A percentile compares a stretch with the other conserved stretches of the same genome.
Conservation (phyloP, 2,797 vertebrate genomes). For the Sebastes taczanowskii region DNA sequence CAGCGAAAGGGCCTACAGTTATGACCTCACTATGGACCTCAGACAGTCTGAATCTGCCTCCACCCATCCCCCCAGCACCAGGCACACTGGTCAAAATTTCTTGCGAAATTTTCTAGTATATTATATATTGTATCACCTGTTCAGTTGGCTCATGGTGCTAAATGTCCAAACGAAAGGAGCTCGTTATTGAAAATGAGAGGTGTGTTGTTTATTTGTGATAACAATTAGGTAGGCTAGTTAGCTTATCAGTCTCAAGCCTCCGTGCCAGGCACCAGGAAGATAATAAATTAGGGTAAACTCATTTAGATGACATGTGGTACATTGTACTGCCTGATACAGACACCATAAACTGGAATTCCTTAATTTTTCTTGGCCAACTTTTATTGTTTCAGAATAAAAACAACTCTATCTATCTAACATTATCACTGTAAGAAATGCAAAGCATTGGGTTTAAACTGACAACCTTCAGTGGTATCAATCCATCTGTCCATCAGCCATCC, state of each 20-base stretch:
- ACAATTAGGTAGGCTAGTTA: slow-evolving; percentile 67
- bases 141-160: background rate
- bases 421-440: background rate
- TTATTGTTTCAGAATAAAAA: background rate
- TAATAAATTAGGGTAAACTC: slow-evolving; percentile 52
- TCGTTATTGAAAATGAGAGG: background rate
- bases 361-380: background rate
- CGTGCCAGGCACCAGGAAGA: slow-evolving; percentile 76
- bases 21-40: too few relatives aligned
- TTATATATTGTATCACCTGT: background rate
- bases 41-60: too few relatives aligned
- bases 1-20: too few relatives aligned
- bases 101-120: background rate
- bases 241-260: slow-evolving; percentile 73
- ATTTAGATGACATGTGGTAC: slow-evolving; percentile 15
- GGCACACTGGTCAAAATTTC: too few relatives aligned
- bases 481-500: background rate
- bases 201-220: slow-evolving; percentile 60
- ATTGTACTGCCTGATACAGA: slow-evolving; percentile 8
- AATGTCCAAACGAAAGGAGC: background rate
- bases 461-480: background rate
- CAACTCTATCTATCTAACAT: background rate
- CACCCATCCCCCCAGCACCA: too few relatives aligned
- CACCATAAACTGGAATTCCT: slow-evolving; percentile 15
- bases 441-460: background rate